phyloP scores from a whole-genome alignment of 2,797 vertebrate species.

The Pseudocheirus occidentalis region DNA sequence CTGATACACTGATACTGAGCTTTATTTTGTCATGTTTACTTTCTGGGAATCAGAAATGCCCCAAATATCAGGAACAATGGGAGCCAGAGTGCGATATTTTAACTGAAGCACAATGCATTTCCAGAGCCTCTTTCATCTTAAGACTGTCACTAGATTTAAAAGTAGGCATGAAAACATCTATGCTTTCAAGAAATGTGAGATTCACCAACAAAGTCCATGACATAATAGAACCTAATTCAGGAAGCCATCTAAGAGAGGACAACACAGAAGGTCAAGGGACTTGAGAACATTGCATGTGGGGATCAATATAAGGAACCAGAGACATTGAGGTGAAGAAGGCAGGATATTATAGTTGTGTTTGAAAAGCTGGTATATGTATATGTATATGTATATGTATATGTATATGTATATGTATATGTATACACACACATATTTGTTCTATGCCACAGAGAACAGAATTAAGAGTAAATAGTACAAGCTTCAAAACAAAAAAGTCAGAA shows the following conservation, averaged over 20 bases:
- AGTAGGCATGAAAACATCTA: constrained; percentile 37
- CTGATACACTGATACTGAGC: neutral
- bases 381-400: rapidly evolving
- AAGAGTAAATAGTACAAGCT: neutral
- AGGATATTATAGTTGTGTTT: neutral
- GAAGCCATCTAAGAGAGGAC: neutral
- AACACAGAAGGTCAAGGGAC: neutral
- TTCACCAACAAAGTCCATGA: neutral
- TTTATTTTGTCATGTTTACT: neutral
- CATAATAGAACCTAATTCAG: neutral
- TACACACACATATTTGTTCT: neutral
- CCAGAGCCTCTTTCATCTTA: constrained; percentile 32
- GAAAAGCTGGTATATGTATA: neutral
- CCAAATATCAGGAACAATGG: constrained; percentile 18
- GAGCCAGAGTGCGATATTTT: neutral
- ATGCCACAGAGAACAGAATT: neutral
- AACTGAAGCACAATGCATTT: constrained; percentile 18
- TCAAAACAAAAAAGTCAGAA: neutral
- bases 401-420: no score
- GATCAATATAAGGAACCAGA: neutral
- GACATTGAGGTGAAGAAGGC: neutral
- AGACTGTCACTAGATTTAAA: constrained; percentile 23
- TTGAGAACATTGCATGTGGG: neutral
- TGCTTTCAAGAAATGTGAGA: constrained; percentile 3
- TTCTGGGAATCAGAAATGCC: neutral